Conservation (phyloP, 2,888 invertebrate species). For the Megalurothrips usitatus region DNA sequence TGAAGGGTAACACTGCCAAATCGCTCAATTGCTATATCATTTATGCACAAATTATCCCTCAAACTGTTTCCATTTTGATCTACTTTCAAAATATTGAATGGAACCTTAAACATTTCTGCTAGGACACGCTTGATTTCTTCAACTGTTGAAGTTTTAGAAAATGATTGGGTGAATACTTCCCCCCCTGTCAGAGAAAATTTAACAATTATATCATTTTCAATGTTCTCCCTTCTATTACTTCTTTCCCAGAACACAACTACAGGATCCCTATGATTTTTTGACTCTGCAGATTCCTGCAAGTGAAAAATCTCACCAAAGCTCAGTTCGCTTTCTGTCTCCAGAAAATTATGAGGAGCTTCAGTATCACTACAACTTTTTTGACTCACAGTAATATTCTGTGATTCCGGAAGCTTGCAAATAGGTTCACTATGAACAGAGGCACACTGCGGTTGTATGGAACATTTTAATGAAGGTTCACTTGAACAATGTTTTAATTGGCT, state of each 20-base stretch:
- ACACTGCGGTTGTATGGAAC: neutral
- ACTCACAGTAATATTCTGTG: neutral
- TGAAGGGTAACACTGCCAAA: neutral
- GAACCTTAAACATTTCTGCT: constrained; percentile 4
- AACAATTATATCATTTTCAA: neutral
- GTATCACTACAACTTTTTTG: neutral
- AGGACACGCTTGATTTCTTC: neutral
- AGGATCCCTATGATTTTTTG: neutral
- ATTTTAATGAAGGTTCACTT: neutral
- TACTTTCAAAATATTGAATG: neutral
- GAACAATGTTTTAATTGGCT: neutral
- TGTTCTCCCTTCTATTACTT: neutral
- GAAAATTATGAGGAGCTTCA: neutral
- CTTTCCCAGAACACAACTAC: constrained; percentile 11
- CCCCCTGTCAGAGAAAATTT: neutral
- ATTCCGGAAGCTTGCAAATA: neutral
- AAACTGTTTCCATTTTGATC: neutral
- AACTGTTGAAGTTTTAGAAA: neutral
- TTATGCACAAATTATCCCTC: neutral
- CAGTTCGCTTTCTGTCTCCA: neutral
- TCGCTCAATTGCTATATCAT: neutral
- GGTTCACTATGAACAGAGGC: neutral
- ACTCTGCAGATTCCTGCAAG: neutral
- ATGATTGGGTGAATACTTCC: neutral
- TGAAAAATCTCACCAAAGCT: neutral